Base-by-base conservation (phyloP, 2,888 invertebrate genomes). In the Amitus sp. region DNA sequence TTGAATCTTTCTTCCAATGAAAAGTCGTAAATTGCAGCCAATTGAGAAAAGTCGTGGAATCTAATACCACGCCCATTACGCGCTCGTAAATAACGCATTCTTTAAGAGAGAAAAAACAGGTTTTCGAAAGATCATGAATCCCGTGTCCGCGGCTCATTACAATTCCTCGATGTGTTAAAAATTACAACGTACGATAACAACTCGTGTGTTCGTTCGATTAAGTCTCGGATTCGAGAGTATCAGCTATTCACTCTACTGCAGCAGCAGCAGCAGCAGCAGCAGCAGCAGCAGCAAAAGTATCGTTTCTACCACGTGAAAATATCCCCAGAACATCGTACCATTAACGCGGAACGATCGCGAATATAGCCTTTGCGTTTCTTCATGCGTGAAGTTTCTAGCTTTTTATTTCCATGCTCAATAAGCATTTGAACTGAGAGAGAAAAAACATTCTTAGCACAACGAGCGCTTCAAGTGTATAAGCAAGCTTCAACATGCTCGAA, bases 311-410 rank as follows among this genome's bases (percentile, higher is more conserved):
- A 34, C 34, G 39, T 33, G 33, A n/a, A 33, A 33, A 33, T n/a
- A n/a, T 33, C 33, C 9, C 33, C 9, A 33, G 33, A 33, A 33
- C 33, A 33, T 33, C 33, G 33, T 33, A 10, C 33, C 33, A 33
- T 33, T 33, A 17, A 7, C 17, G 39, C 13, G 15, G 39, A 39
- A 39, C 15, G 39, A 15, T 15, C 12, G 15, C 33, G 17, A 7
- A 7, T 18, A 43, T 30, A 47, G 40, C 45, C 33, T 23, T 23
- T 23, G 23, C 43, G 66, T 42, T 58, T 61, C 66, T 57, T 66
- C 67, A 70, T 71, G 71, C 70, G 66, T 72, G 68, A 72, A 72
- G 70, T 68, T 69, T 70, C 58, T 65, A 62, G 55, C 66, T 43
- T 57, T 60, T 55, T 49, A 52, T 58, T 37, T 48, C 23, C 45